Conservation (phyloP, 2,888 invertebrate genomes). For the Stratiomys singularior region DNA sequence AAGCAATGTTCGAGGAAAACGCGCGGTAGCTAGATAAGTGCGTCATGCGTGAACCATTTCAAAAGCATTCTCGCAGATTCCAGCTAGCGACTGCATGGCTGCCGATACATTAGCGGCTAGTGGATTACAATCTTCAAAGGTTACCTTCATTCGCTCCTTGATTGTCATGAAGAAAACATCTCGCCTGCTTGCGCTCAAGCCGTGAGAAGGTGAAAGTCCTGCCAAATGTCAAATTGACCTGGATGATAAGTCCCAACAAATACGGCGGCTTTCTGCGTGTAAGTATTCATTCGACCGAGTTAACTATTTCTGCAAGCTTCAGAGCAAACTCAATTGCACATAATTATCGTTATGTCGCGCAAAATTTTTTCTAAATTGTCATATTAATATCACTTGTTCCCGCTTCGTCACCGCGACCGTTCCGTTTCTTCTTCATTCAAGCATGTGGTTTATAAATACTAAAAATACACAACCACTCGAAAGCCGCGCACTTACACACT, state of each 20-base stretch:
- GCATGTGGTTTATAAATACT: conserved; percentile 37
- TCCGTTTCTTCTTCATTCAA: background rate
- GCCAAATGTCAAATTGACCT: no score
- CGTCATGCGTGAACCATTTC: background rate
- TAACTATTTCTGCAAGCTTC: no score
- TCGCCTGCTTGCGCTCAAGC: no score
- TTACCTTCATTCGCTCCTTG: conserved; percentile 33
- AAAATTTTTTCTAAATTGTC: no score
- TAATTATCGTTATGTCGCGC: no score
- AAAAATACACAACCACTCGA: conserved; percentile 18
- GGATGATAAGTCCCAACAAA: no score
- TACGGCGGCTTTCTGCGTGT: no score
- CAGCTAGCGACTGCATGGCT: background rate
- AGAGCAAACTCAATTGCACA: no score
- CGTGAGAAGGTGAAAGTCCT: no score
- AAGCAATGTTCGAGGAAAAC: no score
- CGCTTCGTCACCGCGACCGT: conserved; percentile 15
- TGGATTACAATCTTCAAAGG: background rate
- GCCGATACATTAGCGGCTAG: background rate
- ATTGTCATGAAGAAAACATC: background rate
- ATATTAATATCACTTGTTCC: no score
- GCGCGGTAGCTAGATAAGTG: background rate
- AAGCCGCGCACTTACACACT: background rate
- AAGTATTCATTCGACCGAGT: no score
- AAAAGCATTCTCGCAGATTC: background rate